Base-by-base conservation (phyloP, 2,888 invertebrate species). In the Athetis lepigone region DNA sequence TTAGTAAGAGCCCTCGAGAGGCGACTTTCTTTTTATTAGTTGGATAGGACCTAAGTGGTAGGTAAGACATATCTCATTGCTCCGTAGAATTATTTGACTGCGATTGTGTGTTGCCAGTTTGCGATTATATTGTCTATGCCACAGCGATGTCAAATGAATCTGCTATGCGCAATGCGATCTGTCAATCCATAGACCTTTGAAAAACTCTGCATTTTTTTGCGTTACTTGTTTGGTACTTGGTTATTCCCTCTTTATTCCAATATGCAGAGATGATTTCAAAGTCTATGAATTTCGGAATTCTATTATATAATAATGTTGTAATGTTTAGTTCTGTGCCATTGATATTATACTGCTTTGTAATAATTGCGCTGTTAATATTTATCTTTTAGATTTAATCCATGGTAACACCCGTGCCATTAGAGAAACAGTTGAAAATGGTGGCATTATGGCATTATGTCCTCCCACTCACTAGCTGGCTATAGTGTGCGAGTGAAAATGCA, bases 91-190 rank as follows among this genome's bases (percentile, higher is more conserved):
- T 70, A 72, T 43, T 63, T 58, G 58, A 49, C 70, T 70, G 79
- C 69, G 69, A 70, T 49, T 72, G 50, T 77, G 57, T 69, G 43
- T 64, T 71, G 62, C 67, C 42, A 39, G 47, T 60, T 71, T 74
- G 80, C 79, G 77, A 80, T 65, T 71, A 61, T 50, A 11, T 49
- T 46, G 7, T 54, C 7, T 54, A 42, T 57, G 66, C 75, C 45
- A 63, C 71, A 61, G 75, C 79, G 81, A 80, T 65, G 76, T 75
- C 71, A 62, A 56, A 72, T 43, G 25, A 52, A 36, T 62, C 57
- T 68, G 67, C 63, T 66, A 18, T 49, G 70, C 67, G 68, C 74
- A 77, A 80, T 81, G 80, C 80, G 80, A 80, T 81, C 68, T 80
- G 82, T 79, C 72, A 40, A 25, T 47, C 42, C 29, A 13, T 29